Percentiles rank a stretch among this genome's conserved stretches.
Conservation (phyloP, 37 sponge, comb jelly and placozoan genomes). For the Halisarca cf. caerulea region DNA sequence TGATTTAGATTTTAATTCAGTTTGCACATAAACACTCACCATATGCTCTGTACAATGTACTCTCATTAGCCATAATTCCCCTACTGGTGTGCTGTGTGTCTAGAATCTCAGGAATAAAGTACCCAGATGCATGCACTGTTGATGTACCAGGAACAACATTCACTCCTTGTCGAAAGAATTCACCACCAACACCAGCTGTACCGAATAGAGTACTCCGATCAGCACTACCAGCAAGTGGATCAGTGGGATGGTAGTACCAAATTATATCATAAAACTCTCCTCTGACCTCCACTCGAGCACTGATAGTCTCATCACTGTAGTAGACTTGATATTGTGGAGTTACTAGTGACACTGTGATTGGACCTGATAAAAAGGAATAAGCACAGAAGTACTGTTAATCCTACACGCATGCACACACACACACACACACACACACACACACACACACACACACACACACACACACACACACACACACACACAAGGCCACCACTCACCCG, state of each 20-base stretch:
- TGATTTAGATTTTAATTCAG: neutral
- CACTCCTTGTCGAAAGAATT: neutral
- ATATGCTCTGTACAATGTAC: no score
- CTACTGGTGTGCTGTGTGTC: neutral
- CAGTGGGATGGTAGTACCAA: neutral
- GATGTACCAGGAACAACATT: neutral
- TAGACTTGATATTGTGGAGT: no score
- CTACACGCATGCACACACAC: conserved; percentile 23
- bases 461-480: neutral
- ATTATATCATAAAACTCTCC: neutral
- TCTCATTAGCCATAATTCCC: no score
- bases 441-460: conserved; percentile 22
- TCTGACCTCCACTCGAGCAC: neutral
- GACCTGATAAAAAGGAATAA: no score
- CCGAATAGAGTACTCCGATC: neutral
- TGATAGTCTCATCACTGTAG: no score
- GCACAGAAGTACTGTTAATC: no score
- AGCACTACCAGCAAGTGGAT: neutral
- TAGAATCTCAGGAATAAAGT: neutral
- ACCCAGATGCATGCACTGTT: neutral
- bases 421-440: conserved; percentile 44
- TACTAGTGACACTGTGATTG: no score
- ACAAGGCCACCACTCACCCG: neutral
- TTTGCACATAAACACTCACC: neutral
- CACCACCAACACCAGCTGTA: neutral